These are phyloP conservation scores for Discoglossus pictus DNA, from an alignment of 2,797 vertebrate genomes.

Conservation along the genomic window DNA sequence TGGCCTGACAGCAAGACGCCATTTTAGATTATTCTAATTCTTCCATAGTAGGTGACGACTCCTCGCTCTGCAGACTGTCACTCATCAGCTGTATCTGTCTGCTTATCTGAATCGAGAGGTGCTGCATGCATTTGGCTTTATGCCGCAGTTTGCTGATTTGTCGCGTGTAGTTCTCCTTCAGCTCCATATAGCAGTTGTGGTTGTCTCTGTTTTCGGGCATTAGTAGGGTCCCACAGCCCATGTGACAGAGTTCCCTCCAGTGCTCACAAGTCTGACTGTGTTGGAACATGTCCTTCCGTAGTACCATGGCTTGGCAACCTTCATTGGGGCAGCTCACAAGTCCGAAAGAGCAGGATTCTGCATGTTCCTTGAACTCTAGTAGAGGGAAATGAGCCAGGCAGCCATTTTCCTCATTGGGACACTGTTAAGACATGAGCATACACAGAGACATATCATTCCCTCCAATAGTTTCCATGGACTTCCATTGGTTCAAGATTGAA, in stretches of 20 bases:
- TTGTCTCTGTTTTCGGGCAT: constrained; percentile 62
- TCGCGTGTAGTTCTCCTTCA: constrained; percentile 69
- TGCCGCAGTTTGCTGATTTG: constrained; percentile 56
- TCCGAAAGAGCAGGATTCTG: constrained; percentile 71
- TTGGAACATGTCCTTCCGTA: constrained; percentile 70
- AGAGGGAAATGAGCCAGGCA: constrained; percentile 75
- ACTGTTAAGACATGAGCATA: constrained; percentile 68
- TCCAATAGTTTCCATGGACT: neutral
- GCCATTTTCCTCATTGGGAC: constrained; percentile 77
- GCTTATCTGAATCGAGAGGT: constrained; percentile 63
- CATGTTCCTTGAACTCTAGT: constrained; percentile 74
- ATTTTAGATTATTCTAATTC: neutral
- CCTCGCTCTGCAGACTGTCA: constrained; percentile 73
- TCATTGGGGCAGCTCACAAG: constrained; percentile 73
- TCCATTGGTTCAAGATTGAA: too few relatives aligned
- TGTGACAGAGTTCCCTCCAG: constrained; percentile 70
- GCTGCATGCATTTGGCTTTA: constrained; percentile 61
- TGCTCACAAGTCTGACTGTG: constrained; percentile 73
- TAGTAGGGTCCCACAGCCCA: constrained; percentile 77
- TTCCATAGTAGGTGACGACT: neutral
- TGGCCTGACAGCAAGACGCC: too few relatives aligned
- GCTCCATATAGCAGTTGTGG: constrained; percentile 79
- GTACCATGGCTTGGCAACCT: constrained; percentile 72
- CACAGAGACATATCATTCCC: neutral
- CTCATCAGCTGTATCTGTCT: constrained; percentile 75